Evolutionary conservation across 2,888 invertebrate species (phyloP), one percentile per base, ranked within the genome.

Genomic region (Iphiclides podalirius): DNA sequence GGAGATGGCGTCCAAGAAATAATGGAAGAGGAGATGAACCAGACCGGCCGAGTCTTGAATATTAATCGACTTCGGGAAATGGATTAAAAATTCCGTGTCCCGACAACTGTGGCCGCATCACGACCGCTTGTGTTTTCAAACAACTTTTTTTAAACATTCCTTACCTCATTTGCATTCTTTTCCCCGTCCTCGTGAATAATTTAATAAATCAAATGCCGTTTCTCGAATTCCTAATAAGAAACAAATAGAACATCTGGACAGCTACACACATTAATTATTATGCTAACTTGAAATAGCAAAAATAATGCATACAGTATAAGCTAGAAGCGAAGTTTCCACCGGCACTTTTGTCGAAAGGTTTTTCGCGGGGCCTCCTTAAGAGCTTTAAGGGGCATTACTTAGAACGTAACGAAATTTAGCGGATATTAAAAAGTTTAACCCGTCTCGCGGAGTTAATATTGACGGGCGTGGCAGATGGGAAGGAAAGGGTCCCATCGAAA

Each of bases 401-500:
- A 66, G 69, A 70, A 74, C 76, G 78, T 86, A 85, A 87, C 86
- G 72, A 79, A 84, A 88, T 88, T 88, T 86, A 88, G 77, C 87
- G 87, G 88, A 88, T 88, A 88, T 87, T 88, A 88, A 87, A 88
- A 89, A 88, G 87, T 89, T 89, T 85, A 83, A 82, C 81, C 79
- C 82, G 66, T 58, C 57, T 66, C 70, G 65, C 70, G 76, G 79
- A 89, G 89, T 89, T 89, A 89, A 89, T 89, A 89, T 89, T 89
- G 89, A 89, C 89, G 88, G 89, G 85, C 83, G 84, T 78, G 78
- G 80, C 86, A 85, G 87, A 87, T 86, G 88, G 85, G 75, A 79
- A 78, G 77, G 77, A 82, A 64, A 60, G 82, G 86, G 84, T 85
- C 80, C 71, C 79, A 77, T 82, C 77, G 82, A 86, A 88, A 86